Evolutionary conservation across 2,113 vertebrate genomes (phyloP), one percentile per base, ranked within the genome.

Genomic region (Eulemur macaco): DNA sequence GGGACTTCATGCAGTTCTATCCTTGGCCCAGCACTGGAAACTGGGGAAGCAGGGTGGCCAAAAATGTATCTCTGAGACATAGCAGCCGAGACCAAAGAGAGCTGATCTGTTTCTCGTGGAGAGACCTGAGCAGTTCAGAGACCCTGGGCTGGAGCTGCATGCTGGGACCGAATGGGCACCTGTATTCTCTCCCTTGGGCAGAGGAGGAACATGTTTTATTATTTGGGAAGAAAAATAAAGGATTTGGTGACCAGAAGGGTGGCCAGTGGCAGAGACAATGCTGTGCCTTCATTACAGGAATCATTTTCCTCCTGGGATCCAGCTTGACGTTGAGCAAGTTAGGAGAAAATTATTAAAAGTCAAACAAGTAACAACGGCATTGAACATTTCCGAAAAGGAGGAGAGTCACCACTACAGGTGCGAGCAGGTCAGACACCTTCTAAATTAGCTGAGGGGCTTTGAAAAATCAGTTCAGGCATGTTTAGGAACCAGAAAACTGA

Each of bases 371-470:
- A 47, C 12, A 0, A 2, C 10, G 12, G 6, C 25, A 15, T 37
- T 58, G 20, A 14, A 66, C 31, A 0, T 8, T 86, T 50, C 39
- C 50, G 8, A 69, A 31, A 77, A 45, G 83, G 60, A 15, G 9
- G 37, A 37, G 3, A 34, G 56, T 58, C 60, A 11, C 42, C 73
- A 7, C 14, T 5, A 3, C 0, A 6, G 18, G 60, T 17, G 0
- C n/a, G 8, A 23, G 31, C 23, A 5, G 21, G 29, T 20, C 3
- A 11, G 12, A 56, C 0, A 1, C 17, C 50, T 15, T 31, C 6
- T 27, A 18, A 73, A 15, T 31, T 29, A 50, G 17, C 54, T 0
- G 14, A 6, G 50, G 0, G 5, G 52, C 63, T 58, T 76, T 69
- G 63, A 58, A 42, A 77, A 47, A 25, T 15, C 50, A 14, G 8